Evolutionary conservation across 2,888 invertebrate species (phyloP).

Genomic region (Periphyllus acericola): DNA sequence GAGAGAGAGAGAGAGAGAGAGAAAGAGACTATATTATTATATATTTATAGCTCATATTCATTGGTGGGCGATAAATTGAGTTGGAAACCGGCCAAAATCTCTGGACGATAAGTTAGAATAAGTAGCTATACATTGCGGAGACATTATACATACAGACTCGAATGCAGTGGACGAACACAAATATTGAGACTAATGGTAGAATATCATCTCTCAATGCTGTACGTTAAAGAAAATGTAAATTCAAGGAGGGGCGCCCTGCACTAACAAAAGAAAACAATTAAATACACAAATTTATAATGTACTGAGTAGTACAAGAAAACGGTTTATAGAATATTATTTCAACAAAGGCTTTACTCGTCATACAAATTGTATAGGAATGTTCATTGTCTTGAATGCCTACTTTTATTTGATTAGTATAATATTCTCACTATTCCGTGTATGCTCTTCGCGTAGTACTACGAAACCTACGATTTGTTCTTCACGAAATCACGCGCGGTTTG

Average conservation of each 20-base stretch:
- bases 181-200: background rate
- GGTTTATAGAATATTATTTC: background rate
- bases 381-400: too few relatives aligned
- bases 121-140: background rate
- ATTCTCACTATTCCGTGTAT: background rate
- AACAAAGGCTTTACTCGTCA: slow-evolving; percentile 12
- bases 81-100: slow-evolving; percentile 28
- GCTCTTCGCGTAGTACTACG: background rate
- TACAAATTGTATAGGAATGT: too few relatives aligned
- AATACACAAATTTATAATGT: slow-evolving; percentile 5
- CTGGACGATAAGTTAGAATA: slow-evolving; percentile 7
- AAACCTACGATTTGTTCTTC: background rate
- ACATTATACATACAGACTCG: background rate
- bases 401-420: background rate
- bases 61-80: slow-evolving; percentile 17
- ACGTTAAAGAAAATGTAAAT: background rate
- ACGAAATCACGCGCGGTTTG: background rate
- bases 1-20: background rate
- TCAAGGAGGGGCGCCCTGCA: background rate
- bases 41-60: background rate
- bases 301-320: background rate
- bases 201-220: background rate
- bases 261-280: slow-evolving; percentile 22
- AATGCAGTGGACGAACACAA: background rate
- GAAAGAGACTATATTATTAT: background rate